Evolutionary conservation across 92 coral and sea anemone genomes (phyloP).

Genomic region (Isaurus tuberculatus): DNA sequence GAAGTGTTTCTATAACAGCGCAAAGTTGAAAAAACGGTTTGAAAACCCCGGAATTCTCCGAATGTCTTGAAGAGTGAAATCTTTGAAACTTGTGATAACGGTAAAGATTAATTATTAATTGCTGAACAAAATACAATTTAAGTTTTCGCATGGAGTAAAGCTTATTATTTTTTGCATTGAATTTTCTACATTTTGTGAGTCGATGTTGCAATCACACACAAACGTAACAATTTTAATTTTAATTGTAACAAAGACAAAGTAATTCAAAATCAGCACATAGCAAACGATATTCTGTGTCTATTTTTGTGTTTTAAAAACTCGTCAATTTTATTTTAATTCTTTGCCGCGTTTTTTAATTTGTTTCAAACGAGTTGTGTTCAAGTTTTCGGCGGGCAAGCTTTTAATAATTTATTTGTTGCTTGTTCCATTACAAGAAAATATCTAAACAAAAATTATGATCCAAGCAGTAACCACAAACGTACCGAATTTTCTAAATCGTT

Average conservation of each 20-base stretch:
- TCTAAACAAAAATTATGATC: not conserved
- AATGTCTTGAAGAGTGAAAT: not conserved
- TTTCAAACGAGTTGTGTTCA: not conserved
- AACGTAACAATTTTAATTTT: not conserved
- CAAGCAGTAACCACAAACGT: not conserved
- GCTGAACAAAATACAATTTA: not conserved
- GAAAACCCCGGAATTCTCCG: not conserved
- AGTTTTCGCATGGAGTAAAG: not conserved
- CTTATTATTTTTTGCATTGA: not conserved
- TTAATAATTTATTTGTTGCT: conserved; percentile 10
- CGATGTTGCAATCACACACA: too few species aligned
- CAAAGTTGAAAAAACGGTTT: too few species aligned
- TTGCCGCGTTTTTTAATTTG: conserved; percentile 8
- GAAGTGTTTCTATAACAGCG: too few species aligned
- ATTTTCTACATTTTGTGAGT: not conserved
- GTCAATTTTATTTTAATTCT: conserved; percentile 1
- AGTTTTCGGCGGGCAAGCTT: not conserved
- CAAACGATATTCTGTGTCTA: not conserved
- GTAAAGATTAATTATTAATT: conserved; percentile 16
- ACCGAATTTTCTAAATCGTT: not conserved
- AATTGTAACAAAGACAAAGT: not conserved
- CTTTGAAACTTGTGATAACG: not conserved
- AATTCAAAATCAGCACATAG: not conserved
- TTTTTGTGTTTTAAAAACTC: conserved; percentile 3
- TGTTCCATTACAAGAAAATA: not conserved